These are phyloP conservation scores for Pseudomyrmex cubaensis DNA, from an alignment of 1,140 invertebrate species.

Conservation along the genomic window DNA sequence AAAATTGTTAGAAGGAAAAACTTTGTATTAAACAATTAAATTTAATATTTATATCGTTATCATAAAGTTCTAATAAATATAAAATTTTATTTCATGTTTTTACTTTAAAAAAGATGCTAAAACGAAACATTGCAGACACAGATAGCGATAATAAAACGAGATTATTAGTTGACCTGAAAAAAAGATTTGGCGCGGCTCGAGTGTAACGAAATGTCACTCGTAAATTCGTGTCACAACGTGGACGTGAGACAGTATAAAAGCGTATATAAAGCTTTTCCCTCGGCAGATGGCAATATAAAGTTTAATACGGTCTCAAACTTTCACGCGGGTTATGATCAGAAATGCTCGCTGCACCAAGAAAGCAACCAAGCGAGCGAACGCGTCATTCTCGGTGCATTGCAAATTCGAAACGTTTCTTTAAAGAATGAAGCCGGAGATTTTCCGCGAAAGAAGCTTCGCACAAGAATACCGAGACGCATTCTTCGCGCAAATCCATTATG, in stretches of 20 bases:
- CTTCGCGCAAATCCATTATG: conserved; percentile 30
- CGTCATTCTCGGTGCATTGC: conserved; percentile 47
- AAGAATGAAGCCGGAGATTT: conserved; percentile 33
- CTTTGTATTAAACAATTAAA: neutral
- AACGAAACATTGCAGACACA: neutral
- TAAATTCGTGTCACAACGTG: conserved; percentile 57
- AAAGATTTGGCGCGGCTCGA: conserved; percentile 27
- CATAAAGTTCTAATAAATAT: neutral
- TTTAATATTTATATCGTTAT: neutral
- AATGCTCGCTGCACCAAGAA: conserved; percentile 21
- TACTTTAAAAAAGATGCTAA: neutral
- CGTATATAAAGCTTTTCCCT: conserved; percentile 54
- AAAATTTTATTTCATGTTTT: neutral
- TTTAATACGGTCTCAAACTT: conserved; percentile 67
- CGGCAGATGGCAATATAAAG: conserved; percentile 59
- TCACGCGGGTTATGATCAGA: conserved; percentile 63
- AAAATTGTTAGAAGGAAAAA: too few relatives aligned
- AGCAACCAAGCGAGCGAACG: neutral
- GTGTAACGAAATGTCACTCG: conserved; percentile 48
- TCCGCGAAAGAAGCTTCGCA: conserved; percentile 46
- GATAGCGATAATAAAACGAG: conserved; percentile 15
- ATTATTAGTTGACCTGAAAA: neutral
- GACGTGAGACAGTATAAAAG: conserved; percentile 54
- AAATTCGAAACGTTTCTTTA: conserved; percentile 66
- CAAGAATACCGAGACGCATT: conserved; percentile 40